Conservation (phyloP, 2,113 vertebrate genomes). For the Ceuthmochares aereus region DNA sequence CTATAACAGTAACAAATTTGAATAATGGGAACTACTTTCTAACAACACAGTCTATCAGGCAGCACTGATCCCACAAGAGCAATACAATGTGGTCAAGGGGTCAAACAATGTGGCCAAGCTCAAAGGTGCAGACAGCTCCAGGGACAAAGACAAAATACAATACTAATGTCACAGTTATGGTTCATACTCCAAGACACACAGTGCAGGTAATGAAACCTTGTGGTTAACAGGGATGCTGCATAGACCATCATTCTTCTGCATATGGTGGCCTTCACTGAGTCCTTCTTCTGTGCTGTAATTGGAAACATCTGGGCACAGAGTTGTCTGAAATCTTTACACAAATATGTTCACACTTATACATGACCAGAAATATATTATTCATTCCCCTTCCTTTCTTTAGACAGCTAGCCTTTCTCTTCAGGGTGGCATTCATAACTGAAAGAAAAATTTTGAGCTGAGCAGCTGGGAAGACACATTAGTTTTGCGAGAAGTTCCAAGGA, state of each 20-base stretch:
- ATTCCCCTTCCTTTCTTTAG: background rate
- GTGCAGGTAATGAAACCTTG: background rate
- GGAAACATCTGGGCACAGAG: background rate
- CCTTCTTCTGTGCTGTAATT: background rate
- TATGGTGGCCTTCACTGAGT: background rate
- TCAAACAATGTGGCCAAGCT: background rate
- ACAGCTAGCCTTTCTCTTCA: background rate
- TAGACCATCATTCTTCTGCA: background rate
- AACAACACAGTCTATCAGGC: background rate
- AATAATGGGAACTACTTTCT: background rate
- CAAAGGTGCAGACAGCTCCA: background rate
- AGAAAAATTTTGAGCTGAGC: background rate
- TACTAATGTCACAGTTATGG: background rate
- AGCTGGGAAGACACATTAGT: background rate
- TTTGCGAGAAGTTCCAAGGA: background rate
- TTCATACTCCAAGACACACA: background rate
- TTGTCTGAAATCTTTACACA: background rate
- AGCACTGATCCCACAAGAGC: background rate
- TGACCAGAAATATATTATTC: background rate
- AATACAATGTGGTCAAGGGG: no score
- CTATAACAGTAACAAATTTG: background rate
- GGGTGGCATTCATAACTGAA: background rate
- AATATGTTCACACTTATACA: background rate
- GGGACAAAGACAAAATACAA: background rate
- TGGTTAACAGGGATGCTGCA: background rate